A percentile compares a stretch with the other conserved stretches of the same genome.
Conservation (phyloP, 2,888 invertebrate species). For the Ectemnius lituratus region DNA sequence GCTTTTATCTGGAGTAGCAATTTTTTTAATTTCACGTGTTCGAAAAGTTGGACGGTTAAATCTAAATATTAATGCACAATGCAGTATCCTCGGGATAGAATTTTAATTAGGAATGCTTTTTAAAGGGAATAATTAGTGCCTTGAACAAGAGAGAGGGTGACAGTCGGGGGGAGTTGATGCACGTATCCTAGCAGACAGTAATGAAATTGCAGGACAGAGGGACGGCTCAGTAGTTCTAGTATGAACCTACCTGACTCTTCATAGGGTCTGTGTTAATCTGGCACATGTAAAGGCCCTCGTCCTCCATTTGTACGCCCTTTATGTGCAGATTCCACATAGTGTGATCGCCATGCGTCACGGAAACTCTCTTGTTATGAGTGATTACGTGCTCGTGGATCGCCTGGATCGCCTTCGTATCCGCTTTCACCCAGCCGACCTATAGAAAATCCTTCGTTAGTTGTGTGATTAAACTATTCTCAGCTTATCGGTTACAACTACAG, state of each 20-base stretch:
- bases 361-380: conserved; percentile 92
- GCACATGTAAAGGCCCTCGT: conserved; percentile 95
- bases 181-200: too few species aligned
- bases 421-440: conserved; percentile 96
- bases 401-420: conserved; percentile 95
- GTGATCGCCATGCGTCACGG: conserved; percentile 91
- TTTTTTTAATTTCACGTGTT: too few species aligned
- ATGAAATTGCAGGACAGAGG: not conserved
- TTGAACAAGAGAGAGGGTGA: too few species aligned
- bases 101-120: too few species aligned
- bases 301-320: conserved; percentile 90
- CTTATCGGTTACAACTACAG: too few species aligned
- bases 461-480: too few species aligned
- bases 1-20: too few species aligned
- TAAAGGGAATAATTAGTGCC: too few species aligned
- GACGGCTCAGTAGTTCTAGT: not conserved
- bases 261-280: conserved; percentile 97
- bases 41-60: too few species aligned
- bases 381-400: conserved; percentile 95
- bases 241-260: conserved; percentile 89
- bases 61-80: too few species aligned
- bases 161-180: too few species aligned
- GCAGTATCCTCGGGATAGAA: too few species aligned
- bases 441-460: not conserved
- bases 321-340: conserved; percentile 95